Percentiles rank a stretch among this genome's conserved stretches.
These are phyloP conservation scores for Protonemura montana DNA, from an alignment of 2,888 invertebrate species.

Conservation along the genomic window DNA sequence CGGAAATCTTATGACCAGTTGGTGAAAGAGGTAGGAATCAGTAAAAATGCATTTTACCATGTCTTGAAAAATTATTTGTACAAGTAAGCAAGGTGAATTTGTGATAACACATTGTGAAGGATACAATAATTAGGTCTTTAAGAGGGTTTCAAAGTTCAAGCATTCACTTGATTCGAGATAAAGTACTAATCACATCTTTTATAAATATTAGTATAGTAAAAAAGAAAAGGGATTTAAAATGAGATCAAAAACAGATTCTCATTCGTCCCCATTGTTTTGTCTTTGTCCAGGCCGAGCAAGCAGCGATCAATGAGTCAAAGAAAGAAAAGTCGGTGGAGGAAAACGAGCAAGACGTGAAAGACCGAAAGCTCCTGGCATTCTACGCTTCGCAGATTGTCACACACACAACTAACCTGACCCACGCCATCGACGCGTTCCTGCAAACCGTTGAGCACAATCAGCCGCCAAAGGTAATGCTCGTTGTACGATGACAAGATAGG, in stretches of 20 bases:
- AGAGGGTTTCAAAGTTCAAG: too few relatives aligned
- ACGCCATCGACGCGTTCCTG: constrained; percentile 91
- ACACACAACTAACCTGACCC: constrained; percentile 83
- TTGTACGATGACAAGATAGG: too few relatives aligned
- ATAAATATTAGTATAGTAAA: too few relatives aligned
- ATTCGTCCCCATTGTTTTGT: neutral
- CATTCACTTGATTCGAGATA: too few relatives aligned
- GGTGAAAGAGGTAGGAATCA: constrained; percentile 72
- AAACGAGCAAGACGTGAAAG: constrained; percentile 72
- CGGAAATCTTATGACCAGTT: constrained; percentile 77
- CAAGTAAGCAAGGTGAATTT: too few relatives aligned
- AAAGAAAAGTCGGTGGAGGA: constrained; percentile 50
- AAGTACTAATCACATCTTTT: too few relatives aligned
- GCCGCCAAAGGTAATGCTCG: constrained; percentile 75
- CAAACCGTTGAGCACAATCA: constrained; percentile 91
- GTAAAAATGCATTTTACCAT: too few relatives aligned
- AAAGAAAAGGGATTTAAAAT: too few relatives aligned
- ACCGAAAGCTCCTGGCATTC: constrained; percentile 83
- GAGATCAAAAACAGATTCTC: too few relatives aligned
- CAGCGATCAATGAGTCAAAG: constrained; percentile 60
- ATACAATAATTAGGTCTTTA: constrained; percentile 55
- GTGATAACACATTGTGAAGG: neutral
- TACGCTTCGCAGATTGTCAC: constrained; percentile 87
- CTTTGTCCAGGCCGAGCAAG: constrained; percentile 24
- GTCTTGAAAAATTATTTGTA: too few relatives aligned